Evolutionary conservation across 1,140 invertebrate genomes (phyloP), one percentile per base, ranked within the genome.

Genomic region (Drosophila melanogaster): DNA sequence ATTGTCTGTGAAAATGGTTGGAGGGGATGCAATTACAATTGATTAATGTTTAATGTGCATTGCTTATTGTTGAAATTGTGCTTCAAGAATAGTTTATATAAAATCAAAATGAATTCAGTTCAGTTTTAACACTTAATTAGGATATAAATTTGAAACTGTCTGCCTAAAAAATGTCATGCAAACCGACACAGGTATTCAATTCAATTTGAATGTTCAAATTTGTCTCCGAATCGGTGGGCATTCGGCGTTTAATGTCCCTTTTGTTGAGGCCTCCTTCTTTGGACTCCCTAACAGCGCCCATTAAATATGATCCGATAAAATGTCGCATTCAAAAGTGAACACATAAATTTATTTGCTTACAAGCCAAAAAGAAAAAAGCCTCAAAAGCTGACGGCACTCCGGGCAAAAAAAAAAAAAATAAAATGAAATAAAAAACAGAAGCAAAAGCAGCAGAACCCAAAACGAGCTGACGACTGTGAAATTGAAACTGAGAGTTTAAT

Each of bases 271-370:
- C 66, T 44, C 66, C 37, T 38, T 37, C 35, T 17, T 12, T 14
- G 41, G 26, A n/a, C 40, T n/a, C 17, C 7, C 51, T 22, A 54
- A 54, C 17, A 65, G 66, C 65, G 66, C 65, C 46, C 65, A 72
- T 74, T 72, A 65, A 70, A 74, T 74, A 74, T 75, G 51, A 74
- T 56, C 58, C 51, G 43, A 75, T 65, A 74, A 75, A 64, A 65
- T 74, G 50, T 61, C 70, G 70, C 65, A 44, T 71, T 73, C 47
- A 59, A 47, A 70, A 71, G 47, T 73, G 67, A 73, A 73, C 66
- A 72, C 66, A 72, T 60, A 47, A 72, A 74, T 72, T 74, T 61
- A 75, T 75, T 75, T 75, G 72, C 71, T 75, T 75, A 75, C 71
- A 65, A 64, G 51, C 40, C 60, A 75, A 75, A 65, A 49, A 38